Evolutionary conservation across 2,113 vertebrate genomes (phyloP), one percentile per base, ranked within the genome.

Genomic region (Megaceryle torquata): DNA sequence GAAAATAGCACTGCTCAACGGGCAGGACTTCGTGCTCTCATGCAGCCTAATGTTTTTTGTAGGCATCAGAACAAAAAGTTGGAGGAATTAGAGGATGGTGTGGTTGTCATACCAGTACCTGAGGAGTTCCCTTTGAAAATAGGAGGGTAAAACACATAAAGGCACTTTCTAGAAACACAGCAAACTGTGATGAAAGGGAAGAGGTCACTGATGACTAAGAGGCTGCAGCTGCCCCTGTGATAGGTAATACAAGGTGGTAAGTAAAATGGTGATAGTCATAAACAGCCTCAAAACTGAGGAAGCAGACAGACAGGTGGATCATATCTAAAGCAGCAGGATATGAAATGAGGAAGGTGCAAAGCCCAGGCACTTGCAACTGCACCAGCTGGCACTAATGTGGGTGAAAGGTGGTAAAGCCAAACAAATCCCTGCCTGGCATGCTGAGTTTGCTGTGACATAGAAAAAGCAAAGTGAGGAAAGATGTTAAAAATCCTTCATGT

Each of bases 101-200:
- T 13, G 35, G 0, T 0, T 19, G 10, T 21, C 44, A 0, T 3
- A 48, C 1, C 25, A 44, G 7, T 3, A 41, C 4, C 21, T 35
- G 48, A 69, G 37, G 24, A 64, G 18, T 2, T 82, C 21, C 8
- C 20, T 21, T 67, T 22, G 61, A 63, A 86, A 92, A 50, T 7
- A 37, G 0, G 0, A 69, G 19, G 7, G 18, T 22, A 57, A 63
- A 69, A 17, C 25, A 28, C 13, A 28, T 1, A 6, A 79, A 70
- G 31, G 28, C 44, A 65, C 31, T 54, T 51, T 29, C 5, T 5
- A 33, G 33, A 61, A 89, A 78, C 21, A 57, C 9, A 77, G 10
- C 24, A 57, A 74, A 64, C 22, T 14, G n/a, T 8, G 8, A 37
- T 9, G 29, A 86, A 77, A 68, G 29, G 44, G 17, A 60, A 86